These are phyloP conservation scores for Muscidifurax raptorellus DNA, from an alignment of 1,140 invertebrate species.

Conservation along the genomic window DNA sequence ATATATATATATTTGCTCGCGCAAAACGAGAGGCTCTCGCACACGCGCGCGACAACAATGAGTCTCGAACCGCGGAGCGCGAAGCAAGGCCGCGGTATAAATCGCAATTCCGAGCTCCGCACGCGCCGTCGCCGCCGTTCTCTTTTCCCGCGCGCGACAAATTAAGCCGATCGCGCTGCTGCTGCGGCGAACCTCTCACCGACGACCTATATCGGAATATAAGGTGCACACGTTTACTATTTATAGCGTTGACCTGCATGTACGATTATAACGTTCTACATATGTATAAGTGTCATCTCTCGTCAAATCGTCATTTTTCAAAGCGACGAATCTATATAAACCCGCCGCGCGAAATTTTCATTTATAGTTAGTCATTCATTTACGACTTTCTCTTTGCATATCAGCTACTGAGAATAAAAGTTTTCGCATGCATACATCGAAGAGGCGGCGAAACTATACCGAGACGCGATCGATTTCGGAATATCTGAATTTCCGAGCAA, in stretches of 20 bases:
- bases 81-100: conserved; percentile 46
- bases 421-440: too few species aligned
- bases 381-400: too few species aligned
- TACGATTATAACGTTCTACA: conserved; percentile 26
- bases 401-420: too few species aligned
- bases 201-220: conserved; percentile 55
- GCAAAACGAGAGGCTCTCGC: neutral
- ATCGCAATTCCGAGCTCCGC: conserved; percentile 29
- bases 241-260: conserved; percentile 48
- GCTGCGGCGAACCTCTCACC: conserved; percentile 49
- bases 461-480: too few species aligned
- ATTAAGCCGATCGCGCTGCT: conserved; percentile 44
- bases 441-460: too few species aligned
- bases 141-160: conserved; percentile 47
- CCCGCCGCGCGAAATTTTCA: too few species aligned
- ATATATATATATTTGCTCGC: too few species aligned
- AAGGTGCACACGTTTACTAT: conserved; percentile 45
- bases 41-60: conserved; percentile 24
- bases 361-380: too few species aligned
- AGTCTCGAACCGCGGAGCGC: neutral
- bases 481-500: too few species aligned
- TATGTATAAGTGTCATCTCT: neutral
- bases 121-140: conserved; percentile 40
- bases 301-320: neutral
- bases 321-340: too few species aligned